phyloP scores from a whole-genome alignment of 2,888 invertebrate species.

The Celastrina argiolus region DNA sequence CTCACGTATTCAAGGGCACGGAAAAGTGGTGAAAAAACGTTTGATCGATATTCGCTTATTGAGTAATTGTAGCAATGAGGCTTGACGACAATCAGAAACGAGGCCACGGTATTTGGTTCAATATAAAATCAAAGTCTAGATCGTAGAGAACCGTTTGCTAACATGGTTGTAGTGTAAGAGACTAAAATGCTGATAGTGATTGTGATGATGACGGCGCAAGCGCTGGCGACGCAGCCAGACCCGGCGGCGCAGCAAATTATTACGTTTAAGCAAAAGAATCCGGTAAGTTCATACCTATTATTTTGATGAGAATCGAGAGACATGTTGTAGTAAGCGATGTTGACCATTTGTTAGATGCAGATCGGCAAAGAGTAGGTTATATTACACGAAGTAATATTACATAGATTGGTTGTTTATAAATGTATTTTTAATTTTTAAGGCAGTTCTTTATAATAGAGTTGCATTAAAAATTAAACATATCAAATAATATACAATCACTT shows the following conservation, averaged over 20 bases:
- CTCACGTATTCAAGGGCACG: background rate
- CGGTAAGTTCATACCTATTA: conserved; percentile 37
- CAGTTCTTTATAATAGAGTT: background rate
- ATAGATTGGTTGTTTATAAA: too few species aligned
- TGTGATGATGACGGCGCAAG: conserved; percentile 31
- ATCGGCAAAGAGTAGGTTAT: background rate
- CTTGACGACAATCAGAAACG: conserved; percentile 31
- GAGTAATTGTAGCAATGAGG: conserved; percentile 32
- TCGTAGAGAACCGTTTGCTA: conserved; percentile 27
- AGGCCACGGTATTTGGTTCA: conserved; percentile 35
- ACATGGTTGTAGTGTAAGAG: conserved; percentile 24
- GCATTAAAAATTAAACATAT: background rate
- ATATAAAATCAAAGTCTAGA: conserved; percentile 34
- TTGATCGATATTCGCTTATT: conserved; percentile 26
- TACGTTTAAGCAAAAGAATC: conserved; percentile 46
- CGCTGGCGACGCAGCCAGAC: conserved; percentile 37
- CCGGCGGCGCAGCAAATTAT: conserved; percentile 49
- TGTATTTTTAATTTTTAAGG: too few species aligned
- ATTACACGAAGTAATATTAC: too few species aligned
- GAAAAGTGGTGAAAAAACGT: conserved; percentile 15
- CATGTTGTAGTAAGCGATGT: background rate
- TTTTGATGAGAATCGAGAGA: background rate
- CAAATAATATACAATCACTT: too few species aligned
- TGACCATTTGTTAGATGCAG: background rate
- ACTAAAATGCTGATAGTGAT: conserved; percentile 30